A percentile compares a stretch with the other conserved stretches of the same genome.
These are phyloP conservation scores for Batillaria attramentaria DNA, from an alignment of 1,140 invertebrate species.

Conservation along the genomic window DNA sequence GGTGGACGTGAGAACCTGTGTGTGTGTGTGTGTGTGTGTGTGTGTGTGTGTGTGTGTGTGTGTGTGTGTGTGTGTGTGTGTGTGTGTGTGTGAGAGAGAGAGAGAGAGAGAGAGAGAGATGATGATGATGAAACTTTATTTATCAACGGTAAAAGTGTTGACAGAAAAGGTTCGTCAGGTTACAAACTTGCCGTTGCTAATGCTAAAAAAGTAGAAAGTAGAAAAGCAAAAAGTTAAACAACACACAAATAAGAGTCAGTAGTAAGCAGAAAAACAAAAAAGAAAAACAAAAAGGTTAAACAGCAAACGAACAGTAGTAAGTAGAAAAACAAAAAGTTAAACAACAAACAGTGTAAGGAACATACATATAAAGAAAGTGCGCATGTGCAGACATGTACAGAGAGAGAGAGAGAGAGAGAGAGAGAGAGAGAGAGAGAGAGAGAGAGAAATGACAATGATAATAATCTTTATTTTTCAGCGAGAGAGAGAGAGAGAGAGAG, in stretches of 20 bases:
- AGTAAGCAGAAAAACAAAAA: too few relatives aligned
- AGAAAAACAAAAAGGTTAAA: too few relatives aligned
- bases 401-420: background rate
- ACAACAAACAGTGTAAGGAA: background rate
- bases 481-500: background rate
- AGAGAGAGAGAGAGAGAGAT: too few relatives aligned
- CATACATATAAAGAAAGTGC: background rate
- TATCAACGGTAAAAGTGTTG: too few relatives aligned
- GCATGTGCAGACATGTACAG: background rate
- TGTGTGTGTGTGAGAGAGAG: background rate
- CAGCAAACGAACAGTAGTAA: too few relatives aligned
- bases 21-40: conserved; percentile 28
- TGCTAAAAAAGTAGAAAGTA: too few relatives aligned
- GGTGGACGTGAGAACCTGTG: background rate
- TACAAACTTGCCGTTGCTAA: too few relatives aligned
- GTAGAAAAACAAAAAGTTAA: too few relatives aligned
- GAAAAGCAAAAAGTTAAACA: too few relatives aligned
- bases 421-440: background rate
- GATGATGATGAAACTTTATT: too few relatives aligned
- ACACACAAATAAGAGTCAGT: too few relatives aligned
- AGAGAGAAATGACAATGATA: background rate
- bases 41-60: conserved; percentile 30
- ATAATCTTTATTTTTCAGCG: background rate
- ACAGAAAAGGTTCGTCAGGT: too few relatives aligned
- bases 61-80: conserved; percentile 25